Evolutionary conservation across 1,140 invertebrate genomes (phyloP), one percentile per base, ranked within the genome.

Genomic region (Charaxes varanes): DNA sequence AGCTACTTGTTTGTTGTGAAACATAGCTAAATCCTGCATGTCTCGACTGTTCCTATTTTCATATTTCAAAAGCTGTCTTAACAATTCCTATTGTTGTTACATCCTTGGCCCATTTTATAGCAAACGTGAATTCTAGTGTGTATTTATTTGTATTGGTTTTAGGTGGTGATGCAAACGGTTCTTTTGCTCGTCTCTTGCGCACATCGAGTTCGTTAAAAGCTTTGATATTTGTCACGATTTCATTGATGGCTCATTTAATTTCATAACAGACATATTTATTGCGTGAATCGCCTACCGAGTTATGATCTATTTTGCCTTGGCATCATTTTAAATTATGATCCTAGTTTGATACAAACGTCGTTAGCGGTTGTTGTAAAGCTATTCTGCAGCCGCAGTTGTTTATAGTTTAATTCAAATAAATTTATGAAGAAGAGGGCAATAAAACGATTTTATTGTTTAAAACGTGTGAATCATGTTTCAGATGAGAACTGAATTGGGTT

Each of bases 51-150:
- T 58, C 49, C 47, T 35, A 55, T 50, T 63, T 67, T 61, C 40
- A 60, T 56, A 52, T 66, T 53, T 56, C 40, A 57, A 70, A 61
- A 67, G 59, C 58, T 64, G 44, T 62, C 40, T 56, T 56, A 66
- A 72, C 63, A 69, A 62, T 56, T 57, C 38, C 65, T 63, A 76
- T 76, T 79, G 65, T 72, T 64, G 44, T 41, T 41, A n/a, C 38
- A 63, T 45, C 74, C 74, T 79, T 79, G 74, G 59, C 70, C 60
- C 31, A 33, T 44, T 65, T 61, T 42, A 32, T 38, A 50, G 37
- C 32, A 53, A 45, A 53, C 33, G 35, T 43, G 48, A 51, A 54
- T 70, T 60, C 54, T 50, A 31, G 55, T 62, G 50, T 44, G 18
- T 62, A 48, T 64, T 63, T 70, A 66, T 71, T 67, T 66, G 59